Evolutionary conservation across 2,797 vertebrate genomes (phyloP).

Genomic region (Lepilemur ruficaudatus): DNA sequence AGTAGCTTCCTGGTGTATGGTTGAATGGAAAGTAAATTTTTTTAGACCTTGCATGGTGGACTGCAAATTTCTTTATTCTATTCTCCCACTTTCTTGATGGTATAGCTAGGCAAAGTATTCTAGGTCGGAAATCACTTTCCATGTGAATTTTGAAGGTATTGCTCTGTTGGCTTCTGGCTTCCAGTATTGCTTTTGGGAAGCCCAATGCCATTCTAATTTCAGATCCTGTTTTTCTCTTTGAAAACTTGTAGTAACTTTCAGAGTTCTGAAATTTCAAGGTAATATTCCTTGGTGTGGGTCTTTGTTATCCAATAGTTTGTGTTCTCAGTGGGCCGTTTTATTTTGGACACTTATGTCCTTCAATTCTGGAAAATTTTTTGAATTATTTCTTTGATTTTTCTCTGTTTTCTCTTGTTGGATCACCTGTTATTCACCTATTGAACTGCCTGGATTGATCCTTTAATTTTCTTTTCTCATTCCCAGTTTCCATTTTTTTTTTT

Average conservation of each 20-base stretch:
- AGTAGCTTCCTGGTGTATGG: not conserved
- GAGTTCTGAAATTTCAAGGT: constrained; percentile 39
- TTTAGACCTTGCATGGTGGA: constrained; percentile 2
- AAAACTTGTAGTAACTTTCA: constrained; percentile 25
- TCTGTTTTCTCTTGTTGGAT: constrained; percentile 15
- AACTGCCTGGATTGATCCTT: constrained; percentile 9
- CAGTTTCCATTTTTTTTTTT: constrained; percentile 28
- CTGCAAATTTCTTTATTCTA: constrained; percentile 19
- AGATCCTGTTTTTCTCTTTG: constrained; percentile 38
- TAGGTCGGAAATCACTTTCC: constrained; percentile 33
- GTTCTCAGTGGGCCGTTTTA: not conserved
- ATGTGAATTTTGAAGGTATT: constrained; percentile 38
- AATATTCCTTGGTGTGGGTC: not conserved
- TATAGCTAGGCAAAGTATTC: not conserved
- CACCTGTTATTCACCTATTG: not conserved
- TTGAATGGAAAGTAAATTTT: not conserved
- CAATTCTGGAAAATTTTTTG: not conserved
- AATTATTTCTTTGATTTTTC: constrained; percentile 1
- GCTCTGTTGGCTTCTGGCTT: not conserved
- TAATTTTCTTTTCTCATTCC: constrained; percentile 19
- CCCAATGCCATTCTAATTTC: not conserved
- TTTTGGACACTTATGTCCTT: not conserved
- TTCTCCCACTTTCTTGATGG: not conserved
- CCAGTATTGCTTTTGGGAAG: constrained; percentile 36
- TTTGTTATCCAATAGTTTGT: constrained; percentile 22